A percentile compares a stretch with the other conserved stretches of the same genome.
These are phyloP conservation scores for Pelusios castaneus DNA, from an alignment of 2,113 vertebrate species.

Conservation along the genomic window DNA sequence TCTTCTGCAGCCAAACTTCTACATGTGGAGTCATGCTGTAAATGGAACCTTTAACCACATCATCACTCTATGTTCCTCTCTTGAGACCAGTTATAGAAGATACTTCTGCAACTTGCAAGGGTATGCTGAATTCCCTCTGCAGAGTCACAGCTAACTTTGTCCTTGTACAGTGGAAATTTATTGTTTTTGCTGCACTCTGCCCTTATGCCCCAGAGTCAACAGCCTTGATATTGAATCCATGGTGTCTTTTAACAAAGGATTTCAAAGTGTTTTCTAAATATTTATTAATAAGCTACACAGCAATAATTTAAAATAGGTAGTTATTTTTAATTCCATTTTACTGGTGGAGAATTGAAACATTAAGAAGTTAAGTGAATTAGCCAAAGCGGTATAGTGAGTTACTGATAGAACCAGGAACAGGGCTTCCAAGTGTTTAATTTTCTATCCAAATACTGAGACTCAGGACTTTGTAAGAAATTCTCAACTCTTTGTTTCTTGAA, in stretches of 20 bases:
- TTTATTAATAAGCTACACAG: not conserved
- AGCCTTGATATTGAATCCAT: not conserved
- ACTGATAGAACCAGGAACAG: not conserved
- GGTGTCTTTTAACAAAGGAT: not conserved
- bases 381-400: not conserved
- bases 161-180: not conserved
- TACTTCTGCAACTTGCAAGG: not conserved
- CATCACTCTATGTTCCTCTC: not conserved
- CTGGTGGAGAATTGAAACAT: not conserved
- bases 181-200: not conserved
- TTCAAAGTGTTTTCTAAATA: not conserved
- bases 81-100: not conserved
- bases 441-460: not conserved
- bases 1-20: not conserved
- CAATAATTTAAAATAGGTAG: not conserved
- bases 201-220: not conserved
- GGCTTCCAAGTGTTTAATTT: not conserved
- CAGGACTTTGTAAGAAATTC: not conserved
- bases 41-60: not conserved
- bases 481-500: not conserved
- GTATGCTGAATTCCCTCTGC: not conserved
- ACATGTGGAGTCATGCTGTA: not conserved
- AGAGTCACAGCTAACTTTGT: not conserved
- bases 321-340: not conserved
- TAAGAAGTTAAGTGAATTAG: not conserved